phyloP scores from a whole-genome alignment of 2,888 invertebrate species.

The Priocnemis perturbator region DNA sequence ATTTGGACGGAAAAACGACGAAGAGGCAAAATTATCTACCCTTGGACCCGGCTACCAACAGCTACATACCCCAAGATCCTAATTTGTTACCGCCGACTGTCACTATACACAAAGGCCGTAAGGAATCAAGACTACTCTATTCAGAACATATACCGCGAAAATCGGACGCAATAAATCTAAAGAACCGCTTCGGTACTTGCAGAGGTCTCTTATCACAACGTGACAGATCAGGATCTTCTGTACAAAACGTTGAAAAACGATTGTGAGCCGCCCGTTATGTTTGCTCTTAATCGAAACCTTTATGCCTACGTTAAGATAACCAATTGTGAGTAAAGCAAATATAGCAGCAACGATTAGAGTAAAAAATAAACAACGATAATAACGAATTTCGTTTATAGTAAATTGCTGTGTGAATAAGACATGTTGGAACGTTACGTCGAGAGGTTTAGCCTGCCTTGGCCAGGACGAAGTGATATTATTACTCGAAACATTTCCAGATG shows the following conservation, averaged over 20 bases:
- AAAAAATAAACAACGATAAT: neutral
- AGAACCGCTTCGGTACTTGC: conserved; percentile 40
- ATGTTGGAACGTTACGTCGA: conserved; percentile 87
- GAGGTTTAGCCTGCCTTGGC: conserved; percentile 86
- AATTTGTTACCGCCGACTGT: conserved; percentile 78
- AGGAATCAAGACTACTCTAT: too few species aligned
- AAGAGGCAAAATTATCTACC: conserved; percentile 73
- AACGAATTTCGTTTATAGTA: conserved; percentile 77
- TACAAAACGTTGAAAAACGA: conserved; percentile 79
- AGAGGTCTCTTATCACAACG: conserved; percentile 78
- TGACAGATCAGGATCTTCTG: conserved; percentile 77
- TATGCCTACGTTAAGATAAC: conserved; percentile 85
- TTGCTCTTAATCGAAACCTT: conserved; percentile 86
- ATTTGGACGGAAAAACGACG: conserved; percentile 50
- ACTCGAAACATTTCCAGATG: conserved; percentile 82
- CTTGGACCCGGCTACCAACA: conserved; percentile 77
- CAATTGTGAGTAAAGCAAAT: conserved; percentile 79
- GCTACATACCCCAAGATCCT: conserved; percentile 78
- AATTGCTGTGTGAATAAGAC: conserved; percentile 85
- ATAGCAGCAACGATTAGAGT: neutral
- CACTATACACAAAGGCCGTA: conserved; percentile 77
- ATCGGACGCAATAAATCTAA: too few species aligned
- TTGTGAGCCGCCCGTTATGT: conserved; percentile 79
- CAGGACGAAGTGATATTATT: conserved; percentile 89
- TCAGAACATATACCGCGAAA: too few species aligned